phyloP scores from a whole-genome alignment of 2,888 invertebrate species.

The Drosophila paramelanica region DNA sequence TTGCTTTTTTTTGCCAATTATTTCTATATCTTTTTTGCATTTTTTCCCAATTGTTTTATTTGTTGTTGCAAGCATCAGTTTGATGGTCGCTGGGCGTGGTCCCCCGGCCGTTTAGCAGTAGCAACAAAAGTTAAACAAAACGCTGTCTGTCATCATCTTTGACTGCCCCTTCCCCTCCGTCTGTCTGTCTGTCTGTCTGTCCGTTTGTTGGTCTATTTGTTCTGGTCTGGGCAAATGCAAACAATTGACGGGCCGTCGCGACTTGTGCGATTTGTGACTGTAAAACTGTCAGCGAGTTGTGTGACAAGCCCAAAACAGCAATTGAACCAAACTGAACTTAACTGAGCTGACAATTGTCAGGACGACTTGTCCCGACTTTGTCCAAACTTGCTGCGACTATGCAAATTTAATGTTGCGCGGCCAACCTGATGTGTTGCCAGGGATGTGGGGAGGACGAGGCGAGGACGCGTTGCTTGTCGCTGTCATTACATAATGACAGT shows the following conservation, averaged over 20 bases:
- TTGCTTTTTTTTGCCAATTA: not conserved
- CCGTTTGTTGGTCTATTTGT: constrained; percentile 15
- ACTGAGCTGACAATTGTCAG: constrained; percentile 43
- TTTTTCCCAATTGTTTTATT: constrained; percentile 53
- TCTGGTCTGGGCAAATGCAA: constrained; percentile 58
- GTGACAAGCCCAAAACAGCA: constrained; percentile 57
- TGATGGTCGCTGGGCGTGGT: constrained; percentile 5
- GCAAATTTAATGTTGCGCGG: constrained; percentile 65
- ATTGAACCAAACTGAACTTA: constrained; percentile 34
- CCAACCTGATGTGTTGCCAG: not conserved
- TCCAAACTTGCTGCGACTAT: constrained; percentile 53
- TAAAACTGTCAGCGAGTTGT: constrained; percentile 69
- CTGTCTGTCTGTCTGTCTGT: not conserved
- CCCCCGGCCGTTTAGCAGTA: constrained; percentile 12
- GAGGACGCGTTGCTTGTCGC: constrained; percentile 48
- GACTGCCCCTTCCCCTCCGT: constrained; percentile 11
- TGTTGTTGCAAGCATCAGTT: constrained; percentile 42
- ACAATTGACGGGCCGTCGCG: constrained; percentile 71
- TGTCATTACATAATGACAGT: constrained; percentile 72
- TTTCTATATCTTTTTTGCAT: constrained; percentile 5
- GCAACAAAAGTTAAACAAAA: constrained; percentile 48
- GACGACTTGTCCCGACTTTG: constrained; percentile 50
- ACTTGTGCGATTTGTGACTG: constrained; percentile 58
- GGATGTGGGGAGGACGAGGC: constrained; percentile 5
- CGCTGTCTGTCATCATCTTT: constrained; percentile 74